phyloP scores from a whole-genome alignment of 2,888 invertebrate genomes.

The Sphinx pinastri region DNA sequence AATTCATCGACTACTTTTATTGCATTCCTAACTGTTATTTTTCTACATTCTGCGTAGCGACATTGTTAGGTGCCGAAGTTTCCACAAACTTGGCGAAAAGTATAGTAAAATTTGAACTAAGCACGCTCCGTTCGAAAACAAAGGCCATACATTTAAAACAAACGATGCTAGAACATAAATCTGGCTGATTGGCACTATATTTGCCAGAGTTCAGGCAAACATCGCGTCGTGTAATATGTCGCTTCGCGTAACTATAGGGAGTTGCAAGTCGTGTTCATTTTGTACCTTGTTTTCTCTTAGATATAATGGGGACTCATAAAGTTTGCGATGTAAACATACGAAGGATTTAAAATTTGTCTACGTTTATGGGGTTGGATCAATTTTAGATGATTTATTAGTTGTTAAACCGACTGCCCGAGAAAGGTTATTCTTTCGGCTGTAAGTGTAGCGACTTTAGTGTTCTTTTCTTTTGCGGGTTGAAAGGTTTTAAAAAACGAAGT shows the following conservation, averaged over 20 bases:
- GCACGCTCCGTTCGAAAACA: neutral
- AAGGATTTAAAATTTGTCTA: neutral
- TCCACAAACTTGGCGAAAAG: constrained; percentile 12
- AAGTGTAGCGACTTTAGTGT: neutral
- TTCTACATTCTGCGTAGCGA: constrained; percentile 1
- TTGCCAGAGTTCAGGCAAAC: constrained; percentile 23
- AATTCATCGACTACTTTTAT: neutral
- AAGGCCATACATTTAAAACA: constrained; percentile 33
- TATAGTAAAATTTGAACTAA: constrained; percentile 15
- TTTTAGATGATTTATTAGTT: neutral
- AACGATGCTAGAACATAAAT: constrained; percentile 19
- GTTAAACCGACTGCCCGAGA: neutral
- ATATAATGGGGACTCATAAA: constrained; percentile 5
- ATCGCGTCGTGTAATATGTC: neutral
- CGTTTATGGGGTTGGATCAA: neutral
- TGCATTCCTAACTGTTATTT: constrained; percentile 2
- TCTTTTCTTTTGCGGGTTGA: neutral
- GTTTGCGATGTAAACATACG: neutral
- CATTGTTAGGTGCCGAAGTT: constrained; percentile 8
- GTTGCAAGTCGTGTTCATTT: constrained; percentile 6
- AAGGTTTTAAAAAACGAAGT: too few species aligned
- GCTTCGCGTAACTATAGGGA: neutral
- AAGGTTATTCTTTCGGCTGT: too few species aligned
- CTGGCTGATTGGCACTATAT: constrained; percentile 24
- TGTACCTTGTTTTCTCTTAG: constrained; percentile 4